A percentile compares a stretch with the other conserved stretches of the same genome.
Evolutionary conservation across 2,888 invertebrate genomes (phyloP).

Genomic region (Diarsia dahlii): DNA sequence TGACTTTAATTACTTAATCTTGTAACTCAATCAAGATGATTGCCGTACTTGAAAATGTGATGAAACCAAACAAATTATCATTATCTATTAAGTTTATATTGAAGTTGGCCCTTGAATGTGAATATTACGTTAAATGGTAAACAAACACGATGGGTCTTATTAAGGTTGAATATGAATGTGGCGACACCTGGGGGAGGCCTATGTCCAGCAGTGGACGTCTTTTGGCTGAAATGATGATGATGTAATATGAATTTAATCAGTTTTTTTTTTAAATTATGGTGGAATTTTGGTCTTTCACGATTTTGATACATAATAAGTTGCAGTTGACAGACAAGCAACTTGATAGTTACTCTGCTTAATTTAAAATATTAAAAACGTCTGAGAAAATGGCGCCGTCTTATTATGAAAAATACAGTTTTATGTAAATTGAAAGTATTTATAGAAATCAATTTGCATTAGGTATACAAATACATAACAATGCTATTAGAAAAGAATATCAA

Average conservation of each 20-base stretch:
- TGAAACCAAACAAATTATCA: slow-evolving; percentile 29
- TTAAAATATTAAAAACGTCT: not conserved
- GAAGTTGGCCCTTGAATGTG: slow-evolving; percentile 26
- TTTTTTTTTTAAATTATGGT: too few species aligned
- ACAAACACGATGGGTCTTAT: slow-evolving; percentile 10
- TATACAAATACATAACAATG: slow-evolving; percentile 4
- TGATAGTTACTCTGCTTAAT: not conserved
- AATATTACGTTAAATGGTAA: slow-evolving; percentile 1
- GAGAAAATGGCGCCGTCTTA: not conserved
- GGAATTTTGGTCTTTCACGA: not conserved
- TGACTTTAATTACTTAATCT: not conserved
- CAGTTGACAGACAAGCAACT: too few species aligned
- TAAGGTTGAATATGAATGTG: too few species aligned
- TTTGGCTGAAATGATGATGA: too few species aligned
- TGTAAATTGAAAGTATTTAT: slow-evolving; percentile 10
- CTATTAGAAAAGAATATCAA: not conserved
- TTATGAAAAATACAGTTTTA: slow-evolving; percentile 11
- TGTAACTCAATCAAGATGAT: slow-evolving; percentile 19
- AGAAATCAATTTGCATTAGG: slow-evolving; percentile 13
- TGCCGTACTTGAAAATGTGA: slow-evolving; percentile 1
- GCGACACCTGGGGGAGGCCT: too few species aligned
- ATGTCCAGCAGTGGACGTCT: too few species aligned
- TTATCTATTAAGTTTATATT: slow-evolving; percentile 22
- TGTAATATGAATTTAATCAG: too few species aligned
- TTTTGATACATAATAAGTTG: not conserved